A percentile compares a stretch with the other conserved stretches of the same genome.
These are phyloP conservation scores for Folsomia manolachei DNA, from an alignment of 2,888 invertebrate species.

Conservation along the genomic window DNA sequence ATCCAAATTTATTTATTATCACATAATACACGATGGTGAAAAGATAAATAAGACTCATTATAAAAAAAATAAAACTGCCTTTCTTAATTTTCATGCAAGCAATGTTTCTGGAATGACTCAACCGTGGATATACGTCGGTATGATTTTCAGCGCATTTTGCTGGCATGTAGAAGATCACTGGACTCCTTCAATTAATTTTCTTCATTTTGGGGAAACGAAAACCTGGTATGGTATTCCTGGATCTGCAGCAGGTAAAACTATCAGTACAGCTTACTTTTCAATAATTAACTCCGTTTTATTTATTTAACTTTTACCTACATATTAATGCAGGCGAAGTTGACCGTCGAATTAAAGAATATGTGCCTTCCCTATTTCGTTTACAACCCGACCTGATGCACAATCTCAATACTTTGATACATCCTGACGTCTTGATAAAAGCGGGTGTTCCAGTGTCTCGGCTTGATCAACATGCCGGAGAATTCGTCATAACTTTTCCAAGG, in stretches of 20 bases:
- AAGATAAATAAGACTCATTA: conserved; percentile 57
- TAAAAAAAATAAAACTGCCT: too few relatives aligned
- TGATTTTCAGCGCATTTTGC: conserved; percentile 99
- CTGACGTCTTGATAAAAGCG: conserved; percentile 80
- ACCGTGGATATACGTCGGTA: conserved; percentile 99
- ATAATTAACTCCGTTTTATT: neutral
- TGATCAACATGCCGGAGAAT: conserved; percentile 97
- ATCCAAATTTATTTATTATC: neutral
- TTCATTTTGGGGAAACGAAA: conserved; percentile 97
- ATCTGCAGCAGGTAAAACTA: conserved; percentile 66
- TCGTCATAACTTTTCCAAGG: conserved; percentile 96
- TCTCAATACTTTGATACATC: conserved; percentile 97
- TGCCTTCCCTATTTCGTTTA: conserved; percentile 91
- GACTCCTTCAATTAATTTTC: conserved; percentile 98
- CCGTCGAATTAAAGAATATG: conserved; percentile 88
- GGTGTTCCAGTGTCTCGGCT: conserved; percentile 67
- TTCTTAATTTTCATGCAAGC: conserved; percentile 92
- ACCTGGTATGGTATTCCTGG: conserved; percentile 98
- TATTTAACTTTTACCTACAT: too few relatives aligned
- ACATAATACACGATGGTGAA: neutral
- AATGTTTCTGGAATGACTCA: conserved; percentile 99
- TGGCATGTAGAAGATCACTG: conserved; percentile 99
- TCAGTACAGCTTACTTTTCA: too few relatives aligned
- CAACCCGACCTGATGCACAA: conserved; percentile 96
- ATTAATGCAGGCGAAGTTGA: conserved; percentile 83